These are phyloP conservation scores for Caenorhabditis sp. DNA, from an alignment of 2,888 invertebrate species.

Conservation along the genomic window DNA sequence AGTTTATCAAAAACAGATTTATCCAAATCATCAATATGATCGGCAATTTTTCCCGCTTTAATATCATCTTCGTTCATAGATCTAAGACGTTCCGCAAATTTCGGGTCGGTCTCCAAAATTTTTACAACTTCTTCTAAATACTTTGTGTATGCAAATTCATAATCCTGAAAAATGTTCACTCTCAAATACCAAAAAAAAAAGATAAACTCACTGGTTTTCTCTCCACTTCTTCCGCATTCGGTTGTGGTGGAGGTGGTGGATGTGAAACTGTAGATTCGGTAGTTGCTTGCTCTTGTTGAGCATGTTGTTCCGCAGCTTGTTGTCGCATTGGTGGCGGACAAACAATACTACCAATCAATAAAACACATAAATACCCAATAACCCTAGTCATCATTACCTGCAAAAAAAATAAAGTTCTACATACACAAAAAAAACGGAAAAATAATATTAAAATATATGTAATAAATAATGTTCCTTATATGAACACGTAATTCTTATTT, in stretches of 20 bases:
- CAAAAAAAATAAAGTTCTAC: background rate
- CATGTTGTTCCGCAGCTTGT: conserved; percentile 9
- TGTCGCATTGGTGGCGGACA: conserved; percentile 36
- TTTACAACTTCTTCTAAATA: conserved; percentile 69
- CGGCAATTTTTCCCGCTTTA: conserved; percentile 65
- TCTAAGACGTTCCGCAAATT: conserved; percentile 63
- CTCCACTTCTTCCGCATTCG: conserved; percentile 17
- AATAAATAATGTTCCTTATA: background rate
- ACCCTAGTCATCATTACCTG: background rate
- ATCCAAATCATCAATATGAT: conserved; percentile 66
- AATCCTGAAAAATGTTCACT: conserved; percentile 59
- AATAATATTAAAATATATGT: background rate
- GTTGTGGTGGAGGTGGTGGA: conserved; percentile 14
- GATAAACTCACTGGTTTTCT: conserved; percentile 28
- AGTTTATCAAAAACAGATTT: conserved; percentile 60
- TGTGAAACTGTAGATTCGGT: conserved; percentile 12
- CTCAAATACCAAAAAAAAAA: background rate
- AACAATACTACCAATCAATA: conserved; percentile 16
- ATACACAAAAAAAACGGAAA: background rate
- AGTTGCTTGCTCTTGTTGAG: conserved; percentile 26
- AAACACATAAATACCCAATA: conserved; percentile 3
- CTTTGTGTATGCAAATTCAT: conserved; percentile 65
- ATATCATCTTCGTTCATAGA: conserved; percentile 66
- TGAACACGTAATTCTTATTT: background rate
- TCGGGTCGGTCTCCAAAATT: conserved; percentile 66